phyloP scores from a whole-genome alignment of 2,797 vertebrate species.

The Astyanax mexicanus region DNA sequence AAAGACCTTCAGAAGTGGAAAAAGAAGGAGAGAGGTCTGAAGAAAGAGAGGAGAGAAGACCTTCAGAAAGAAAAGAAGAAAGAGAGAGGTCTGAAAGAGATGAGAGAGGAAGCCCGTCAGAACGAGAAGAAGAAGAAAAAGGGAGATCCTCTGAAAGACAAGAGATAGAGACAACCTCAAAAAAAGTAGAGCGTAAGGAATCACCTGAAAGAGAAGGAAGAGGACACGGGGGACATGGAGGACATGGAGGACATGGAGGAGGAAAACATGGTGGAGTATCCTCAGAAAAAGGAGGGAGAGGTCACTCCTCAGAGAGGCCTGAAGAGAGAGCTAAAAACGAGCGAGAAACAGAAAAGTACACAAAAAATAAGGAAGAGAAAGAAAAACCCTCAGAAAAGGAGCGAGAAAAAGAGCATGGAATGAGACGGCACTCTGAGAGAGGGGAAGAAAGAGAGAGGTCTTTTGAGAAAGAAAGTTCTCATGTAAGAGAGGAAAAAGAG shows the following conservation, averaged over 20 bases:
- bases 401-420: background rate
- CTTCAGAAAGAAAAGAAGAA: background rate
- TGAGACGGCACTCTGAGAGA: background rate
- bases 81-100: background rate
- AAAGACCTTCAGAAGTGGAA: background rate
- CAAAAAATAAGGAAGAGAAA: background rate
- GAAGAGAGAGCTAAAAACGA: constrained; percentile 39
- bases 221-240: background rate
- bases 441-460: background rate
- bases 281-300: constrained; percentile 42
- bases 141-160: background rate
- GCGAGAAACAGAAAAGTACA: constrained; percentile 9
- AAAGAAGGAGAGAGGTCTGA: background rate
- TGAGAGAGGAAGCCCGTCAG: constrained; percentile 5
- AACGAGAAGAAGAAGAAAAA: constrained; percentile 2
- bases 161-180: background rate
- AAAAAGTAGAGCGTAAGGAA: background rate
- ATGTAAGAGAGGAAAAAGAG: background rate
- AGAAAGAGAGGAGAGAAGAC: constrained; percentile 31
- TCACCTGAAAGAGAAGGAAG: background rate
- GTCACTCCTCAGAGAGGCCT: constrained; percentile 13
- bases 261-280: constrained; percentile 28
- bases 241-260: background rate
- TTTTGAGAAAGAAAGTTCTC: background rate
- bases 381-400: background rate